Percentiles rank a stretch among this genome's conserved stretches.
Evolutionary conservation across 2,888 invertebrate species (phyloP).

Genomic region (Meandrusa payeni): DNA sequence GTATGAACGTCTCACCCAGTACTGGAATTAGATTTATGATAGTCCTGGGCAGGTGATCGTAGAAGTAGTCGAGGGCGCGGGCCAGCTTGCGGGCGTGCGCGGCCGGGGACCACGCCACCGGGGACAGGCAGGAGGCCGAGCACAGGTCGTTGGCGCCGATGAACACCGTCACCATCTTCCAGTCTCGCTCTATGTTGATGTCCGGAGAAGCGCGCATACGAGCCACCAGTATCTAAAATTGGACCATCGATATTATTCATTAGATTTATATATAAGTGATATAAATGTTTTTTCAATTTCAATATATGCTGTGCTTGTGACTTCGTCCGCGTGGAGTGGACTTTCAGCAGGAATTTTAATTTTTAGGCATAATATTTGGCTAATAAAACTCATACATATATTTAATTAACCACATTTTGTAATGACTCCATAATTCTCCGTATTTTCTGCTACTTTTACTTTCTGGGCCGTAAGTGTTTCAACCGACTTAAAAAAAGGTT

Average conservation of each 20-base stretch:
- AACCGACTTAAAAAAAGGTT: too few relatives aligned
- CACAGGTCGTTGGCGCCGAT: slow-evolving; percentile 89
- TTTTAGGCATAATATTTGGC: too few relatives aligned
- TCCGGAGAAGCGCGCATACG: slow-evolving; percentile 82
- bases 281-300: too few relatives aligned
- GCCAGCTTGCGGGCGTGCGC: slow-evolving; percentile 83
- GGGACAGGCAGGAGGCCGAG: slow-evolving; percentile 84
- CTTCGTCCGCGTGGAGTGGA: too few relatives aligned
- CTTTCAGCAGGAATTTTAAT: too few relatives aligned
- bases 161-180: slow-evolving; percentile 89
- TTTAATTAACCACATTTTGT: too few relatives aligned
- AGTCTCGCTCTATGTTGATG: slow-evolving; percentile 82
- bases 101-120: slow-evolving; percentile 80
- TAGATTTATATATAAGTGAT: neutral
- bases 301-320: too few relatives aligned
- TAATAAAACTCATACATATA: too few relatives aligned
- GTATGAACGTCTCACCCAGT: slow-evolving; percentile 81
- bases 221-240: slow-evolving; percentile 80
- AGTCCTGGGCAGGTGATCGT: slow-evolving; percentile 83
- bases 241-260: neutral
- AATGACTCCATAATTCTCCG: too few relatives aligned
- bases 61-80: slow-evolving; percentile 84
- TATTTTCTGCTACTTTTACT: too few relatives aligned
- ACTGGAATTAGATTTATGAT: slow-evolving; percentile 87
- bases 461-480: too few relatives aligned